Conservation (phyloP, 2,888 invertebrate genomes). For the Magallana nippona region DNA sequence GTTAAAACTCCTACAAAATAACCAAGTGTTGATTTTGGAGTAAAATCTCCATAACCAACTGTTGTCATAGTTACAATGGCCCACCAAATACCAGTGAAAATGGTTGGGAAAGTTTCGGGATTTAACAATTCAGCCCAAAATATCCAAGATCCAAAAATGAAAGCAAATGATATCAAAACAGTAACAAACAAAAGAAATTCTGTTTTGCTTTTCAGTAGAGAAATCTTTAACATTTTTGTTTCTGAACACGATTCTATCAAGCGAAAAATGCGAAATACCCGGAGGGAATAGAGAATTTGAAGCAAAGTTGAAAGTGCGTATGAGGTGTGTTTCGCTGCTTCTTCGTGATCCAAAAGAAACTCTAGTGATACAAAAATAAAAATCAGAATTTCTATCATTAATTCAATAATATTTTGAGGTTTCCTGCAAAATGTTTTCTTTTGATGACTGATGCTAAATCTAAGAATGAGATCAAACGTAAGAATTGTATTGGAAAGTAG, state of each 20-base stretch:
- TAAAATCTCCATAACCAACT: slow-evolving; percentile 7
- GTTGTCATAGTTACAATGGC: slow-evolving; percentile 1
- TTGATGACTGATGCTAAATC: background rate
- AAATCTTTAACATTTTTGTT: background rate
- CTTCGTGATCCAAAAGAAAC: background rate
- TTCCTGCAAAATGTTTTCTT: background rate
- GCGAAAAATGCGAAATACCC: slow-evolving; percentile 19
- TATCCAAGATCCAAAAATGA: slow-evolving; percentile 17
- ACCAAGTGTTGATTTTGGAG: background rate
- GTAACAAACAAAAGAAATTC: background rate
- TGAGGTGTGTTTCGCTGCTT: background rate
- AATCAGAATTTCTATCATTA: background rate
- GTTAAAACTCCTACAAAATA: slow-evolving; percentile 10
- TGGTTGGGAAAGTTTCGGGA: background rate
- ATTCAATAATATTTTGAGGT: slow-evolving; percentile 6
- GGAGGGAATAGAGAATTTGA: slow-evolving; percentile 1
- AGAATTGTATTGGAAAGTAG: background rate
- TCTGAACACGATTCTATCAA: background rate
- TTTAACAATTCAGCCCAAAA: background rate
- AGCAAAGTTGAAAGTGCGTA: background rate
- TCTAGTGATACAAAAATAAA: background rate
- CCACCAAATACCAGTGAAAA: slow-evolving; percentile 4
- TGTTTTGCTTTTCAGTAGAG: background rate
- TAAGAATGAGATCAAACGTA: background rate
- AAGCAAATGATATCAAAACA: background rate